These are phyloP conservation scores for Montipora cactus DNA, from an alignment of 64 coral and sea anemone genomes.

Conservation along the genomic window DNA sequence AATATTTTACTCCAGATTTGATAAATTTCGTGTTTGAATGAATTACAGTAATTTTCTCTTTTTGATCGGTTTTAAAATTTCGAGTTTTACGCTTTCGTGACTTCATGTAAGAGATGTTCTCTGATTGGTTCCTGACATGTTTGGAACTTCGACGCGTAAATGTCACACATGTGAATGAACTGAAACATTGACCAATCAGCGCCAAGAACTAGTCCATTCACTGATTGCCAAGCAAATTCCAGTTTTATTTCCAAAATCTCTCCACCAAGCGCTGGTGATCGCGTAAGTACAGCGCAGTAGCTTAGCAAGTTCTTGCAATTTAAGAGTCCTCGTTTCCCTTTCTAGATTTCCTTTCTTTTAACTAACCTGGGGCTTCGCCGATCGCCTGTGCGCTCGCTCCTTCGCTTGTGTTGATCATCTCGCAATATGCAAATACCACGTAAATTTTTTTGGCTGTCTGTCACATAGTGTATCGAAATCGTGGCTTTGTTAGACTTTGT, in stretches of 20 bases:
- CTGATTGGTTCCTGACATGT: constrained; percentile 16
- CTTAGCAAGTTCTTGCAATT: background rate
- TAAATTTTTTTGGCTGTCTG: constrained; percentile 31
- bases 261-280: background rate
- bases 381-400: background rate
- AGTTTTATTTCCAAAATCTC: constrained; percentile 47
- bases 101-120: background rate
- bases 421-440: constrained; percentile 22
- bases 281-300: background rate
- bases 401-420: constrained; percentile 26
- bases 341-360: background rate
- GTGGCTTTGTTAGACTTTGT: background rate
- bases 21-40: background rate
- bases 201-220: constrained; percentile 33
- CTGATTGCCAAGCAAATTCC: constrained; percentile 29
- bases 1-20: background rate
- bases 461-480: background rate
- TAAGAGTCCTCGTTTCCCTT: background rate
- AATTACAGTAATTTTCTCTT: background rate
- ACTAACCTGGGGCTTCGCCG: background rate
- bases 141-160: background rate
- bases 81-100: background rate
- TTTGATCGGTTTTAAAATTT: too few species aligned
- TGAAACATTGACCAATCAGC: constrained; percentile 20
- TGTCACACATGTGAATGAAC: constrained; percentile 57